Evolutionary conservation across 37 sponge, comb jelly and placozoan genomes (phyloP).

Genomic region (Axinella damicornis): DNA sequence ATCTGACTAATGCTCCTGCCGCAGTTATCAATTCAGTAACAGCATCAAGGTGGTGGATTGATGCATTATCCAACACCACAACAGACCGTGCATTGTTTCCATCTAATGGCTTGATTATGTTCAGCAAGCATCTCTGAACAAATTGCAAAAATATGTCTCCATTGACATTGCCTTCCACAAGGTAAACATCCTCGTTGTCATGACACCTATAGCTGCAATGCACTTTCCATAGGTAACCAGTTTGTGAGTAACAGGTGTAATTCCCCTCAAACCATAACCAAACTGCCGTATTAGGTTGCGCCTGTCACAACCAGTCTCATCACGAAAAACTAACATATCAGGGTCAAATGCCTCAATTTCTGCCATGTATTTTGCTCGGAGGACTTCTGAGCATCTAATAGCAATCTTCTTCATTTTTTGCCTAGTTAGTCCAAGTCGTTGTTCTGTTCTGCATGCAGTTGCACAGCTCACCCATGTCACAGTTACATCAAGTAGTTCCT

Average conservation of each 20-base stretch:
- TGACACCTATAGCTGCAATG: constrained; percentile 15
- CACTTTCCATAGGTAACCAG: background rate
- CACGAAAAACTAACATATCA: constrained; percentile 26
- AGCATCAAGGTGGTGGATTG: constrained; percentile 6
- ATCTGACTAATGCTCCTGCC: constrained; percentile 1
- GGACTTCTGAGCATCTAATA: background rate
- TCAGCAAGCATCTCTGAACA: background rate
- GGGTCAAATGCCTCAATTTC: background rate
- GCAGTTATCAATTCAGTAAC: background rate
- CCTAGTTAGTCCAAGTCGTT: background rate
- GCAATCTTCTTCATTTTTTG: constrained; percentile 5
- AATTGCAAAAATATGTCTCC: constrained; percentile 11
- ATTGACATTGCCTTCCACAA: constrained; percentile 28
- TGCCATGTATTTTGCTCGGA: background rate
- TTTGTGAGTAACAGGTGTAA: background rate
- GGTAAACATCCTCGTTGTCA: constrained; percentile 26
- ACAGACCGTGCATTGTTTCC: constrained; percentile 17
- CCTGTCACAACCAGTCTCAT: constrained; percentile 26
- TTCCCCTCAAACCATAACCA: constrained; percentile 23
- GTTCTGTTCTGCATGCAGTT: background rate
- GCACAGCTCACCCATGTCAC: background rate
- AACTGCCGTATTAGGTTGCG: background rate
- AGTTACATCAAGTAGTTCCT: background rate
- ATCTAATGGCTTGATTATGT: constrained; percentile 10
- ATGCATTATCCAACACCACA: constrained; percentile 20